These are phyloP conservation scores for Thereuonema tuberculata DNA, from an alignment of 1,140 invertebrate species.

Conservation along the genomic window DNA sequence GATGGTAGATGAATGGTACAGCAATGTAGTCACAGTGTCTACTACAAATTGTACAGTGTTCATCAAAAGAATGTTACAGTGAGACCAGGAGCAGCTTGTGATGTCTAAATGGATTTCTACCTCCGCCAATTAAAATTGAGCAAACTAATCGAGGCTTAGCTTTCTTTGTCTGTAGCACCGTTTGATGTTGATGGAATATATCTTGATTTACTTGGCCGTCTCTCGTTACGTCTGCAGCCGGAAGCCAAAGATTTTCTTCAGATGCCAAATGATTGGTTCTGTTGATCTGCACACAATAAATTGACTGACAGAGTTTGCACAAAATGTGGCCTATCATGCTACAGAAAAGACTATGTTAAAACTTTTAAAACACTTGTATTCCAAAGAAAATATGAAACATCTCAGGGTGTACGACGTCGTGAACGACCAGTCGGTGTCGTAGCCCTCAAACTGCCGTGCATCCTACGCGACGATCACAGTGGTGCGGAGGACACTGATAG, in stretches of 20 bases:
- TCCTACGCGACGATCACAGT: neutral
- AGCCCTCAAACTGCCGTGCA: neutral
- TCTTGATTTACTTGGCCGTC: neutral
- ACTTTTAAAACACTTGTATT: neutral
- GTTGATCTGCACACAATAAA: neutral
- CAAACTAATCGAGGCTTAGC: neutral
- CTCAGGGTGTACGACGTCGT: neutral
- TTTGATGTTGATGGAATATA: too few relatives aligned
- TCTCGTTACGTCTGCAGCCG: neutral
- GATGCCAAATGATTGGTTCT: too few relatives aligned
- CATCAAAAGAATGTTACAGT: too few relatives aligned
- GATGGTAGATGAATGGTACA: neutral
- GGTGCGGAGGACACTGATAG: neutral
- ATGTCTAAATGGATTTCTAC: neutral
- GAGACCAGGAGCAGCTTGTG: too few relatives aligned
- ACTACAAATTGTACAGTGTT: neutral
- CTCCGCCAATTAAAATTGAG: neutral
- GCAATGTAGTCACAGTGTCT: neutral
- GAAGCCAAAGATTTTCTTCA: neutral
- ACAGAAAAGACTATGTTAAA: neutral
- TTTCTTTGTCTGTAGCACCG: too few relatives aligned
- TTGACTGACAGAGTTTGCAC: neutral
- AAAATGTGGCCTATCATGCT: neutral
- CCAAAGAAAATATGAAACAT: neutral
- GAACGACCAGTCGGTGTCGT: neutral